These are phyloP conservation scores for Caerostris extrusa DNA, from an alignment of 1,140 invertebrate genomes.

Conservation along the genomic window DNA sequence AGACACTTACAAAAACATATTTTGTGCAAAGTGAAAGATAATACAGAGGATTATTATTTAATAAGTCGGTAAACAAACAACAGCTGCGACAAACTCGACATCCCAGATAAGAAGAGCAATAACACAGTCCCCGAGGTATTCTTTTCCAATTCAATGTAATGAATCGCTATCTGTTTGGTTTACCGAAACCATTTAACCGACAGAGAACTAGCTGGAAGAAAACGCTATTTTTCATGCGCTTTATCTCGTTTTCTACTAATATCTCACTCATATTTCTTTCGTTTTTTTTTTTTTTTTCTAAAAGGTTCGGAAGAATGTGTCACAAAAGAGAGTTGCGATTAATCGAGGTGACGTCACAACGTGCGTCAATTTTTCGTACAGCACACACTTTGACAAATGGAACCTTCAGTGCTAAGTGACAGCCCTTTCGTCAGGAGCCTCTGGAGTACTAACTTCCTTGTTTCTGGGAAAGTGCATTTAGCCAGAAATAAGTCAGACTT, in stretches of 20 bases:
- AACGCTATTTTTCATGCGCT: neutral
- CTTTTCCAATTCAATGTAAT: neutral
- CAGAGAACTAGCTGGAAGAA: neutral
- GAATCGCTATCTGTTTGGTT: neutral
- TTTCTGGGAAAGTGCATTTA: neutral
- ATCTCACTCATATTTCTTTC: neutral
- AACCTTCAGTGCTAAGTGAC: neutral
- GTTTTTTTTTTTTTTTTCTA: neutral
- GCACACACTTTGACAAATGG: neutral
- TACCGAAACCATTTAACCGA: neutral
- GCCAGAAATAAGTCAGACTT: neutral
- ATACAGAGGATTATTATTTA: slow-evolving; percentile 12
- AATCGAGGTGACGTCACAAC: neutral
- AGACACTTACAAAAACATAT: neutral
- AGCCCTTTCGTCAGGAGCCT: neutral
- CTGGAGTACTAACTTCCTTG: neutral
- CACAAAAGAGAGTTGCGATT: neutral
- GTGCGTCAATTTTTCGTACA: neutral
- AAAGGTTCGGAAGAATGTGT: neutral
- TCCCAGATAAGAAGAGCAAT: neutral
- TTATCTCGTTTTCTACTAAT: neutral
- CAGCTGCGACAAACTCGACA: slow-evolving; percentile 8
- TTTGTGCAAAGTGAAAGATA: neutral
- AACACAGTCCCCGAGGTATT: neutral
- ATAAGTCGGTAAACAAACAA: slow-evolving; percentile 5